Percentiles rank a stretch among this genome's conserved stretches.
Conservation (phyloP, 1,140 invertebrate species). For the Drosophila jambulina region DNA sequence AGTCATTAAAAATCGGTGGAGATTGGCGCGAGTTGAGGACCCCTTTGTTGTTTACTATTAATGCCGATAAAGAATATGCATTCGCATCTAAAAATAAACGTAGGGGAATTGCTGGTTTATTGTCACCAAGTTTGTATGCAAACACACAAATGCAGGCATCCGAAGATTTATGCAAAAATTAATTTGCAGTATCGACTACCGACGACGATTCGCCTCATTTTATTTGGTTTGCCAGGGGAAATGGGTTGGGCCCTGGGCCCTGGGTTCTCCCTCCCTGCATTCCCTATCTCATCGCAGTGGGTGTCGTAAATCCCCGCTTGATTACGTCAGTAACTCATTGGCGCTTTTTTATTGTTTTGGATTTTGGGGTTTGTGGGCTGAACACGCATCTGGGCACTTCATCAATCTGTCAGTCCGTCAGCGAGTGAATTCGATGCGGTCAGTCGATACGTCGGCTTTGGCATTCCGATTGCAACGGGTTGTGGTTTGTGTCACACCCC, state of each 20-base stretch:
- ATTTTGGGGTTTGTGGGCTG: slow-evolving; percentile 15
- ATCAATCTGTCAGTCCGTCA: slow-evolving; percentile 49
- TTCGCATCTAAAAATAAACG: slow-evolving; percentile 48
- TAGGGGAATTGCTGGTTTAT: slow-evolving; percentile 26
- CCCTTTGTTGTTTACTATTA: slow-evolving; percentile 57
- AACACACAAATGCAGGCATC: slow-evolving; percentile 23
- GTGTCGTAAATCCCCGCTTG: slow-evolving; percentile 50
- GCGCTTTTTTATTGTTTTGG: slow-evolving; percentile 23
- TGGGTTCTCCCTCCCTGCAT: slow-evolving; percentile 1
- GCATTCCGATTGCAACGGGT: slow-evolving; percentile 35
- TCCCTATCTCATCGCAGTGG: slow-evolving; percentile 15
- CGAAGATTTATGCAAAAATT: slow-evolving; percentile 77
- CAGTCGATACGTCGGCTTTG: slow-evolving; percentile 40
- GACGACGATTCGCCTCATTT: slow-evolving; percentile 29
- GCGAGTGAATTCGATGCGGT: slow-evolving; percentile 43
- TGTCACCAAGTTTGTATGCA: slow-evolving; percentile 45
- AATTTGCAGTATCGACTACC: slow-evolving; percentile 49
- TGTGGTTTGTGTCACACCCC: slow-evolving; percentile 46
- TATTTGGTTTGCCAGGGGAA: slow-evolving; percentile 48
- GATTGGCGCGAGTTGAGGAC: slow-evolving; percentile 12
- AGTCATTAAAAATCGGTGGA: slow-evolving; percentile 29
- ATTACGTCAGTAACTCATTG: slow-evolving; percentile 70
- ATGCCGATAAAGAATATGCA: slow-evolving; percentile 56
- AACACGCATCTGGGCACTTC: slow-evolving; percentile 47
- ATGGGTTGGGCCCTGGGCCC: slow-evolving; percentile 43